Conservation (phyloP, 1,140 invertebrate genomes). For the Drosophila repleta region DNA sequence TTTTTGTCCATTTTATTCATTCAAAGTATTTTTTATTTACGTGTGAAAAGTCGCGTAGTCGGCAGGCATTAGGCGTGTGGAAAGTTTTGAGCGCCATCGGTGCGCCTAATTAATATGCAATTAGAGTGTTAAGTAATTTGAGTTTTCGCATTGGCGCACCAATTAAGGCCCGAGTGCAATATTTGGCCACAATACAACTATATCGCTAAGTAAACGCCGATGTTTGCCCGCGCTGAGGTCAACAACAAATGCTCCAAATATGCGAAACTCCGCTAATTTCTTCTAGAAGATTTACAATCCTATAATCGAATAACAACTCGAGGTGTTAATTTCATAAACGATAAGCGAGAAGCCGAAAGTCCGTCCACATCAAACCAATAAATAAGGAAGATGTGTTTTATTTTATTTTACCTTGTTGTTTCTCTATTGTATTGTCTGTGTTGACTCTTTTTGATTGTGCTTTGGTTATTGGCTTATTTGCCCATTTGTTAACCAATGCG, state of each 20-base stretch:
- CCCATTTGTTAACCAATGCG: no score
- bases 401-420: no score
- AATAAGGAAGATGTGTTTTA: neutral
- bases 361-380: neutral
- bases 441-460: neutral
- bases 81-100: constrained; percentile 33
- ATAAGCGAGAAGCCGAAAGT: neutral
- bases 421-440: no score
- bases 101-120: constrained; percentile 42
- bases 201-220: neutral
- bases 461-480: neutral
- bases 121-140: constrained; percentile 37
- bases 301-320: constrained; percentile 13
- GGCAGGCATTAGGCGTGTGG: constrained; percentile 22
- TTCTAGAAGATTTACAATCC: neutral
- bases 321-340: constrained; percentile 17
- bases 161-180: constrained; percentile 20
- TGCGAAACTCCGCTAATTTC: constrained; percentile 9
- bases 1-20: neutral
- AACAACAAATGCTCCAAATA: constrained; percentile 1
- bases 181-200: constrained; percentile 11
- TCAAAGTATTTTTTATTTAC: constrained; percentile 27
- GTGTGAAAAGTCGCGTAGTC: constrained; percentile 34
- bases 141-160: constrained; percentile 26
- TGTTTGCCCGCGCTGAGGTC: constrained; percentile 4